Conservation (phyloP, 2,113 vertebrate species). For the Caranx ignobilis region DNA sequence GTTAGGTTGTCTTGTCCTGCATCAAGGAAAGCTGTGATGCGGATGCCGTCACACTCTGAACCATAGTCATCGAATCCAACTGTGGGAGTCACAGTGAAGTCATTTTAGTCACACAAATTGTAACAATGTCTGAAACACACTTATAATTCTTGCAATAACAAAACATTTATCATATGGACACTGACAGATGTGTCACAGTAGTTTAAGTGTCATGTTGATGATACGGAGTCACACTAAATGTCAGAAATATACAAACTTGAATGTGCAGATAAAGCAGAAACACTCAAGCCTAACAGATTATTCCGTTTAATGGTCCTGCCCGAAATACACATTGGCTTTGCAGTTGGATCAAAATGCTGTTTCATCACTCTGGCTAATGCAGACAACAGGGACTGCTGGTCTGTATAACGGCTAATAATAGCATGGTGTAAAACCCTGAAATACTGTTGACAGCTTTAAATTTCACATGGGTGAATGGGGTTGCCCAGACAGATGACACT, state of each 20-base stretch:
- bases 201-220: background rate
- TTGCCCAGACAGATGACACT: slow-evolving; percentile 33
- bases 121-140: background rate
- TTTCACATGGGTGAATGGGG: slow-evolving; percentile 44
- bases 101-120: background rate
- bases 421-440: slow-evolving; percentile 45
- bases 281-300: background rate
- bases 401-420: slow-evolving; percentile 63
- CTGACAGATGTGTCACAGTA: background rate
- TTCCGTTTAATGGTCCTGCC: slow-evolving; percentile 3
- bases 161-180: background rate
- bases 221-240: slow-evolving; percentile 3
- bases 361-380: slow-evolving; percentile 21
- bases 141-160: background rate
- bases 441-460: slow-evolving; percentile 53
- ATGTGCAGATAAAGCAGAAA: slow-evolving; percentile 12
- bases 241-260: background rate
- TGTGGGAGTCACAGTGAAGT: slow-evolving; percentile 40
- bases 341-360: slow-evolving; percentile 19
- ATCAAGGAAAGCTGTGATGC: slow-evolving; percentile 91
- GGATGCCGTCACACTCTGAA: slow-evolving; percentile 89
- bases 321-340: slow-evolving; percentile 28
- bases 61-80: slow-evolving; percentile 94
- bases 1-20: slow-evolving; percentile 90
- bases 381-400: slow-evolving; percentile 32